Evolutionary conservation across 2,888 invertebrate species (phyloP).

Genomic region (Xestia xanthographa): DNA sequence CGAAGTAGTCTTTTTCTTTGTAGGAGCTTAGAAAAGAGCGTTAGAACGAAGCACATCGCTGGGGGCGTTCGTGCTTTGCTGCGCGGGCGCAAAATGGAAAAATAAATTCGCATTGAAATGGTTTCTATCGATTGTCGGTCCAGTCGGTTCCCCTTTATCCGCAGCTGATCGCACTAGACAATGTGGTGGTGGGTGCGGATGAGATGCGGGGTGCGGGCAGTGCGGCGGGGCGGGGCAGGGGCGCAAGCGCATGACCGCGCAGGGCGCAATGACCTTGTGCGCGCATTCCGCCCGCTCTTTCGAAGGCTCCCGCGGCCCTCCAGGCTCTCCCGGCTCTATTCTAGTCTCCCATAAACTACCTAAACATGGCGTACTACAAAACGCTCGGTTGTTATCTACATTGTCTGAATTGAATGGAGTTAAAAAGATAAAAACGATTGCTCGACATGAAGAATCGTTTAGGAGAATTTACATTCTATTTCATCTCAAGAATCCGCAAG

Average conservation of each 20-base stretch:
- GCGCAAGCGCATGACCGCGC: constrained; percentile 89
- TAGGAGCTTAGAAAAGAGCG: constrained; percentile 83
- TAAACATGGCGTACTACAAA: constrained; percentile 65
- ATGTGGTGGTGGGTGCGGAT: constrained; percentile 81
- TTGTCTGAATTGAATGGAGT: constrained; percentile 72
- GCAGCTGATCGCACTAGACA: constrained; percentile 88
- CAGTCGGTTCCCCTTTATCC: constrained; percentile 87
- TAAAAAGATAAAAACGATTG: constrained; percentile 58
- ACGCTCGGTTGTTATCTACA: constrained; percentile 69
- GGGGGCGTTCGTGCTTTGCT: constrained; percentile 81
- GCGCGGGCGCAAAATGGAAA: constrained; percentile 81
- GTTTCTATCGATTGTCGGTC: constrained; percentile 84
- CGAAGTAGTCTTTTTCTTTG: constrained; percentile 79
- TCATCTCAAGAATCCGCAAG: constrained; percentile 25
- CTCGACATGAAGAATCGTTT: constrained; percentile 42
- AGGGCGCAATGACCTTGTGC: constrained; percentile 90
- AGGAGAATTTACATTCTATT: constrained; percentile 48
- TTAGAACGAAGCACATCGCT: constrained; percentile 85
- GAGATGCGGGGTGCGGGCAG: constrained; percentile 68
- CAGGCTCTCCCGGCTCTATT: constrained; percentile 77
- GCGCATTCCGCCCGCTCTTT: constrained; percentile 87
- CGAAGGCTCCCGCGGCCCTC: constrained; percentile 83
- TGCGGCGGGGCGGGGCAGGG: constrained; percentile 72
- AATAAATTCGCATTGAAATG: constrained; percentile 86
- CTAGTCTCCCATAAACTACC: constrained; percentile 80